Base-by-base conservation (phyloP, 2,888 invertebrate genomes). In the Phania funesta region DNA sequence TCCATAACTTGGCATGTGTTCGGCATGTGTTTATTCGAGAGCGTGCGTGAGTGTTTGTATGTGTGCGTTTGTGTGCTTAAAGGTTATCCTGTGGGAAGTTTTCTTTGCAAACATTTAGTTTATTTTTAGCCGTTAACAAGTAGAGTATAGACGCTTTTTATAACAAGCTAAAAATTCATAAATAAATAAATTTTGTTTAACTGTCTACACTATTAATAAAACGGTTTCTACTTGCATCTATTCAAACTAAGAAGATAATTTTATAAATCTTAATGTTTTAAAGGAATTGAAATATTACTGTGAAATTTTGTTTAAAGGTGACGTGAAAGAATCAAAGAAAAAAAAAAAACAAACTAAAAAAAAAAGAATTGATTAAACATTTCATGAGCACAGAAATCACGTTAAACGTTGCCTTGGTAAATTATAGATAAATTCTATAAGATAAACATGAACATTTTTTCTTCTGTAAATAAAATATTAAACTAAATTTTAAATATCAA, bases 81-180 rank as follows among this genome's bases (percentile, higher is more conserved):
- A 52, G 75, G 73, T 73, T 83, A 80, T 80, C 80, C 80, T 80
- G 80, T 76, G 76, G 83, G 80, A 77, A 73, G 77, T 77, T 80
- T 77, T 48, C 73, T 73, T 80, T 26, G 68, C 68, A 64, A 73
- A 58, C 62, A 73, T 76, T 83, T 77, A 80, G 80, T 80, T 83
- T 77, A 80, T 76, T 76, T 83, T 83, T 83, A 80, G 76, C 71
- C 64, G 77, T 77, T 83, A 80, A 77, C 68, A 52, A 74, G 82
- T 82, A 75, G 82, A 82, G 74, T 70, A 79, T 80, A 80, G 76
- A 74, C 73, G 76, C 70, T 76, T 76, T 77, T 80, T 58, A 50
- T 73, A 44, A 1, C 22, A 67, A 38, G 6, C 24, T n/a, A 35
- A 11, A 44, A 48, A 44, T 44, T 22, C 16, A n/a, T 62, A 50